Evolutionary conservation across 2,113 vertebrate genomes (phyloP), one percentile per base, ranked within the genome.

Genomic region (Phyllopteryx taeniolatus): DNA sequence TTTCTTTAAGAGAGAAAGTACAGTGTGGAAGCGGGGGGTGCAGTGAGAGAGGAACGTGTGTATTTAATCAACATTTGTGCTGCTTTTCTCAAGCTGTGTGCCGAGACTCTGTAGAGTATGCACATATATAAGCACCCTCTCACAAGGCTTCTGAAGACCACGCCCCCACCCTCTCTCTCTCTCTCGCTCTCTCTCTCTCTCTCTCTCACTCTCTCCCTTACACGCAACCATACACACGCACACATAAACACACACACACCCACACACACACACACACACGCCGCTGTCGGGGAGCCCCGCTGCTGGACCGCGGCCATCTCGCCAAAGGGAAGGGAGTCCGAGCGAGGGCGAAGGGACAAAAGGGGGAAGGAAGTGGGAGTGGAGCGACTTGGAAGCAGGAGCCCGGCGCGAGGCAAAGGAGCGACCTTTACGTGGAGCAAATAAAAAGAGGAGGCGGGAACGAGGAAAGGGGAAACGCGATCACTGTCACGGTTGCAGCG

Each of bases 381-480:
- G 87, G 88, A 90, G 79, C 77, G 81, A 91, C 87, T 85, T 2
- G 86, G 88, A 86, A 91, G 82, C 68, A 74, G 85, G 76, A 57
- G 5, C 79, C 83, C 79, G 79, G 79, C 84, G 74, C 76, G 54
- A 85, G 83, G 61, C n/a, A 76, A 86, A 86, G 83, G 79, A 88
- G 84, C 86, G 77, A 86, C 80, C 79, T 83, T 86, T 83, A 84
- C 73, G 82, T 88, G 84, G 80, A 86, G 59, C 74, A 39, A 39
- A 39, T 5, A 39, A 39, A 39, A 80, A 85, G 83, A 81, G 83
- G 83, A 85, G 84, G 81, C 79, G 59, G 81, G 83, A 86, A 78
- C 78, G 88, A 88, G 83, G 84, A 84, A 91, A 86, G 83, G 91
- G 91, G 91, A 91, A 91, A 87, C 88, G 84, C 86, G 85, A 90